phyloP scores from a whole-genome alignment of 1,140 invertebrate genomes.

The Ceratina calcarata region DNA sequence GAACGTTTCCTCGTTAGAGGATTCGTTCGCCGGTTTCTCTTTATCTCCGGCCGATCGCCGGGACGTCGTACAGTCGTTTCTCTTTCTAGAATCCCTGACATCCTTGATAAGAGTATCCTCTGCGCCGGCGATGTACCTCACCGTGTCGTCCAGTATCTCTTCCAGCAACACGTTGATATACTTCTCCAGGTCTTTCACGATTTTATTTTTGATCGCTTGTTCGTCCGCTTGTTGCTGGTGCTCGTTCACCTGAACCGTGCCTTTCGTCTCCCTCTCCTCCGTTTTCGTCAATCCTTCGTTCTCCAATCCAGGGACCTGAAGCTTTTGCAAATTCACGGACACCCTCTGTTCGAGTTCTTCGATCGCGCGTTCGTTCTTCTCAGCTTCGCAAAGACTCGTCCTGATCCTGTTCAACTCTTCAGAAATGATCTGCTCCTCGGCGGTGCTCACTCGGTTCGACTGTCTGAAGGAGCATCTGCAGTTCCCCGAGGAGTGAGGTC shows the following conservation, averaged over 20 bases:
- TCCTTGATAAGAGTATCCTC: slow-evolving; percentile 19
- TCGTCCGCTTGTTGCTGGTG: slow-evolving; percentile 51
- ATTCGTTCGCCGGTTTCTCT: not conserved
- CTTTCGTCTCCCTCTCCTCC: not conserved
- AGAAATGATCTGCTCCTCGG: slow-evolving; percentile 70
- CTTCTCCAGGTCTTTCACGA: slow-evolving; percentile 71
- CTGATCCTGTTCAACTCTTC: slow-evolving; percentile 74
- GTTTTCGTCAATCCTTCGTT: not conserved
- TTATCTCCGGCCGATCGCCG: not conserved
- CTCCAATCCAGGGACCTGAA: slow-evolving; percentile 13
- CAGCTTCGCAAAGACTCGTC: slow-evolving; percentile 74
- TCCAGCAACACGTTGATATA: slow-evolving; percentile 72
- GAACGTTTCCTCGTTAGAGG: slow-evolving; percentile 25
- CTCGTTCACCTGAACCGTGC: not conserved
- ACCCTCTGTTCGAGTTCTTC: slow-evolving; percentile 71
- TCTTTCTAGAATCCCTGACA: not conserved
- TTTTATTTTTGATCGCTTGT: slow-evolving; percentile 67
- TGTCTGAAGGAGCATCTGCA: slow-evolving; percentile 76
- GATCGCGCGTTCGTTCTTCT: slow-evolving; percentile 65
- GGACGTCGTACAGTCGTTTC: not conserved
- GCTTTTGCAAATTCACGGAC: slow-evolving; percentile 58
- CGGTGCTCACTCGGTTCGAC: slow-evolving; percentile 64
- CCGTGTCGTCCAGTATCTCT: slow-evolving; percentile 72
- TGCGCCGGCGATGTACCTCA: slow-evolving; percentile 62
- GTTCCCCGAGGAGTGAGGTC: slow-evolving; percentile 74